Conservation (phyloP, 2,797 vertebrate species). For the Sebastes variabilis region DNA sequence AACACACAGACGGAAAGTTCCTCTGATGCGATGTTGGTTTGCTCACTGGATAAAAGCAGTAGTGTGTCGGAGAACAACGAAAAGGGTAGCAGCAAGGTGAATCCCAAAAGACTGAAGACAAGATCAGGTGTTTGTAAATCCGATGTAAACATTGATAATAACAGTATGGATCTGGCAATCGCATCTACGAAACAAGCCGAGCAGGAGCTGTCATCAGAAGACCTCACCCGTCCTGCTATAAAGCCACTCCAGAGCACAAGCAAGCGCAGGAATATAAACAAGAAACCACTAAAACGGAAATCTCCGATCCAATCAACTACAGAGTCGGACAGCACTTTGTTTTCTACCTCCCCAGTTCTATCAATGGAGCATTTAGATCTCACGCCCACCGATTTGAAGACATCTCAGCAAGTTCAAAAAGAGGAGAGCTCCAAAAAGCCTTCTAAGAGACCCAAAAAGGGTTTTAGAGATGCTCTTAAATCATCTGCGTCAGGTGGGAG, state of each 20-base stretch:
- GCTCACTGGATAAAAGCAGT: constrained; percentile 18
- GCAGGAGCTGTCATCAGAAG: neutral
- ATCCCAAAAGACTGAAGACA: constrained; percentile 28
- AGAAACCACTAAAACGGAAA: constrained; percentile 59
- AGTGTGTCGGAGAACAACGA: neutral
- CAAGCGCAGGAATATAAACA: constrained; percentile 9
- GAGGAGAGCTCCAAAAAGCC: neutral
- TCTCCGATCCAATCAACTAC: neutral
- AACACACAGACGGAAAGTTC: neutral
- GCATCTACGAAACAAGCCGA: neutral
- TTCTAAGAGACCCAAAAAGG: constrained; percentile 54
- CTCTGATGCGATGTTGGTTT: neutral
- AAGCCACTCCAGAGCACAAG: constrained; percentile 15
- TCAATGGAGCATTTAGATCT: neutral
- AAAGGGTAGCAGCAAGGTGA: constrained; percentile 3
- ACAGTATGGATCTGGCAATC: constrained; percentile 38
- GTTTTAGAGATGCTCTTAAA: neutral
- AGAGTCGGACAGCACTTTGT: neutral
- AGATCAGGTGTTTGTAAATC: neutral
- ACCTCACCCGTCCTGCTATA: neutral
- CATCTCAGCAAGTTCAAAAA: neutral
- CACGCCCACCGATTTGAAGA: neutral
- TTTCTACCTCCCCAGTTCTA: constrained; percentile 17
- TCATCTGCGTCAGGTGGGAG: neutral
- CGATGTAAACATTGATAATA: neutral